Percentiles rank a stretch among this genome's conserved stretches.
phyloP scores from a whole-genome alignment of 2,113 vertebrate species.

The Esox niger region DNA sequence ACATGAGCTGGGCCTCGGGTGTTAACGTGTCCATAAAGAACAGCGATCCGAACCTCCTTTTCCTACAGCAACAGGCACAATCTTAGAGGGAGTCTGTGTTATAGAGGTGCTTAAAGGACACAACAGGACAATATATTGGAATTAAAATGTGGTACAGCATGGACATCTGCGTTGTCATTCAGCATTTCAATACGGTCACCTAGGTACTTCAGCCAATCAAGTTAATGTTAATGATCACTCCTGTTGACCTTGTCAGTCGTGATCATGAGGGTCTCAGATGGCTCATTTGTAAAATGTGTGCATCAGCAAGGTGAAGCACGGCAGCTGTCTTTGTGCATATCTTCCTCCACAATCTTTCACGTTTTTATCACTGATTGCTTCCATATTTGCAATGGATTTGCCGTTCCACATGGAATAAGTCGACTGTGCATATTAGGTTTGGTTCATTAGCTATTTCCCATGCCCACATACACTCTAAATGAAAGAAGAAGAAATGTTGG shows the following conservation, averaged over 20 bases:
- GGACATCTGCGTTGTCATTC: too few relatives aligned
- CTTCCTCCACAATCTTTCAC: constrained; percentile 35
- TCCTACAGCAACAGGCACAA: constrained; percentile 13
- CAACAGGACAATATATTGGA: too few relatives aligned
- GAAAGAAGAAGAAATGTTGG: constrained; percentile 22
- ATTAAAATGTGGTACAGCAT: too few relatives aligned
- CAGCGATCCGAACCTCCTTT: constrained; percentile 6
- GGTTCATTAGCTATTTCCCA: constrained; percentile 48
- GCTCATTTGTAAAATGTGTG: too few relatives aligned
- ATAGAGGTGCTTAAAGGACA: too few relatives aligned
- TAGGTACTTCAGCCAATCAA: too few relatives aligned
- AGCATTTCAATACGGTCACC: too few relatives aligned
- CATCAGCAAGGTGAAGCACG: constrained; percentile 17
- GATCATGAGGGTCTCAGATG: too few relatives aligned
- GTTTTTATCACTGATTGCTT: constrained; percentile 49
- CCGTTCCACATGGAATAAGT: constrained; percentile 39
- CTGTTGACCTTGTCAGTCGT: too few relatives aligned
- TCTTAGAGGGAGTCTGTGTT: too few relatives aligned
- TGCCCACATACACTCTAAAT: constrained; percentile 23
- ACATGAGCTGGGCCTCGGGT: constrained; percentile 6
- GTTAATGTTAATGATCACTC: too few relatives aligned
- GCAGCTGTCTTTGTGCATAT: constrained; percentile 23
- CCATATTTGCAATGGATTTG: constrained; percentile 48
- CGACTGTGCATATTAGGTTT: constrained; percentile 36
- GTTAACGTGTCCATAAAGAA: constrained; percentile 32